These are phyloP conservation scores for Chromis chromis DNA, from an alignment of 2,797 vertebrate genomes.

Conservation along the genomic window DNA sequence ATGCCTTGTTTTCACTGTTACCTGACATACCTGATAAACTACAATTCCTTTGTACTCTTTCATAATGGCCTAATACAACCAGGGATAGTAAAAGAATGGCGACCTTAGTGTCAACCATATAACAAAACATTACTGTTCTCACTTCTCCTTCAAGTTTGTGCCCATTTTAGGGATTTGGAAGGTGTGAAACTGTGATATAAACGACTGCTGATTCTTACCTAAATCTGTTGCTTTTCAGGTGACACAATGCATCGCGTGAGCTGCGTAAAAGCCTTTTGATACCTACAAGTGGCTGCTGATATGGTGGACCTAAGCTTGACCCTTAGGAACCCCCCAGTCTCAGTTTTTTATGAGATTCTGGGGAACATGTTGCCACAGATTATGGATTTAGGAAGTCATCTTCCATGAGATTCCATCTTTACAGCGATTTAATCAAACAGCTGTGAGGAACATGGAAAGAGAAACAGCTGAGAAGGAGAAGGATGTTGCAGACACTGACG, in stretches of 20 bases:
- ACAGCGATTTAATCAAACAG: conserved; percentile 43
- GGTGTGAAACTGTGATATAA: background rate
- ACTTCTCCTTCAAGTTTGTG: background rate
- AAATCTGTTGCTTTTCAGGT: conserved; percentile 62
- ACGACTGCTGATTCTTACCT: background rate
- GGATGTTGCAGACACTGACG: conserved; percentile 64
- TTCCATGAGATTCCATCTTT: conserved; percentile 55
- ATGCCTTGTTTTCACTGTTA: background rate
- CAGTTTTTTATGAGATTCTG: conserved; percentile 50
- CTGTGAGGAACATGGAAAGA: conserved; percentile 73
- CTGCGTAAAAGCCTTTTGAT: conserved; percentile 28
- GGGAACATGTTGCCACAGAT: conserved; percentile 58
- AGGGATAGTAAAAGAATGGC: background rate
- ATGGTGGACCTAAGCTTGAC: conserved; percentile 53
- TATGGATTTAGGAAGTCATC: conserved; percentile 63
- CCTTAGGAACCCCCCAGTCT: conserved; percentile 50
- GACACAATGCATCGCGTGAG: conserved; percentile 50
- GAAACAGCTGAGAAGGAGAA: conserved; percentile 72
- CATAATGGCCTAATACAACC: background rate
- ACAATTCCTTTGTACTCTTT: background rate
- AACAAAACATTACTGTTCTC: background rate
- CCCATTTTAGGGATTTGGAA: background rate
- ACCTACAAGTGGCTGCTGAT: conserved; percentile 47
- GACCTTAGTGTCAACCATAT: background rate
- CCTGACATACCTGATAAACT: background rate